phyloP scores from a whole-genome alignment of 2,113 vertebrate species.

The Chloropsis cyanopogon region DNA sequence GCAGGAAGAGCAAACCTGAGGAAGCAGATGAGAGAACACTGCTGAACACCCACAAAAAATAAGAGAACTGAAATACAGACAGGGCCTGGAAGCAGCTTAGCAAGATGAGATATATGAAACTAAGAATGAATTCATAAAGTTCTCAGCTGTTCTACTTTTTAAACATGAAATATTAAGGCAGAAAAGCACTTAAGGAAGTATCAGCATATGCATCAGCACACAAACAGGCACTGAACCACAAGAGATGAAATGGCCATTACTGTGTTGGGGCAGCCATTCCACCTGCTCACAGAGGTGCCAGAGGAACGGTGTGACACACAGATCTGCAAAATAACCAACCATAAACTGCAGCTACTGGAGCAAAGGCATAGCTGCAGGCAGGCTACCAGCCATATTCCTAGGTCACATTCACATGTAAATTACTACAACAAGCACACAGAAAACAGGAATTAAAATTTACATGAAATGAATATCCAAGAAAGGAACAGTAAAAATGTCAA shows the following conservation, averaged over 20 bases:
- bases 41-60: not conserved
- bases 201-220: not conserved
- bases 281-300: not conserved
- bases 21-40: not conserved
- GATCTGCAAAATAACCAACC: not conserved
- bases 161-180: not conserved
- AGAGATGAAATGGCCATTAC: not conserved
- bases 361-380: not conserved
- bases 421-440: not conserved
- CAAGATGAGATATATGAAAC: not conserved
- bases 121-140: not conserved
- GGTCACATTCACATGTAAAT: not conserved
- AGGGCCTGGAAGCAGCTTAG: not conserved
- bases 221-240: not conserved
- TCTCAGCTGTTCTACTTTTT: not conserved
- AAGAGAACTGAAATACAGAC: not conserved
- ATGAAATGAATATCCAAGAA: not conserved
- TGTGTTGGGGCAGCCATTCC: not conserved
- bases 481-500: not conserved
- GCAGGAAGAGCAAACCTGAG: not conserved
- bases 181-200: not conserved
- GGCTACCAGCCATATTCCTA: not conserved
- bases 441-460: not conserved
- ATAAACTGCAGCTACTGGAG: not conserved
- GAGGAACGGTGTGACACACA: not conserved